Conservation (phyloP, 2,797 vertebrate genomes). For the Clarias platycephalus region DNA sequence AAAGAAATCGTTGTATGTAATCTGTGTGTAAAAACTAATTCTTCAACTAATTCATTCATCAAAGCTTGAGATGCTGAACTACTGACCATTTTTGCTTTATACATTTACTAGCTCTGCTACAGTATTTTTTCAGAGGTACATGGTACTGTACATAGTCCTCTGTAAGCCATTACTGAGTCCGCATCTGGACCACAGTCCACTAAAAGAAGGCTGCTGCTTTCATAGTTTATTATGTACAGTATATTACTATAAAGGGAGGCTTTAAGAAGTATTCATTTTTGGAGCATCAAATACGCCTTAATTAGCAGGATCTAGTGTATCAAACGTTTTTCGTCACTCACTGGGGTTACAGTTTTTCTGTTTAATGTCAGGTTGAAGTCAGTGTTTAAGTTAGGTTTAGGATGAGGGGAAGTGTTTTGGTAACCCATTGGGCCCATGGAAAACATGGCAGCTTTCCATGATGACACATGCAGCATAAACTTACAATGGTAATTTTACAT, state of each 20-base stretch:
- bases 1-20: neutral
- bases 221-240: neutral
- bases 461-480: slow-evolving; percentile 25
- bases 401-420: slow-evolving; percentile 21
- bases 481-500: slow-evolving; percentile 23
- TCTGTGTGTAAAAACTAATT: neutral
- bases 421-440: slow-evolving; percentile 15
- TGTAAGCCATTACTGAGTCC: neutral
- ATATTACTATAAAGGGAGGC: neutral
- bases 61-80: neutral
- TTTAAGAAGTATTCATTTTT: neutral
- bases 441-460: slow-evolving; percentile 31
- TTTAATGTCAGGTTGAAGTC: slow-evolving; percentile 9
- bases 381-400: slow-evolving; percentile 18
- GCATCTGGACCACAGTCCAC: neutral
- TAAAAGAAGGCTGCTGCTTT: neutral
- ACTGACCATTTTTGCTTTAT: neutral
- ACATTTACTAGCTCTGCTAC: neutral
- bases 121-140: neutral
- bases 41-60: no score
- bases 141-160: neutral
- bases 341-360: neutral
- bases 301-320: neutral
- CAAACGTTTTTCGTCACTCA: neutral
- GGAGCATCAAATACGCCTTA: neutral